Conservation (phyloP, 2,888 invertebrate genomes). For the Pilophorus perplexus region DNA sequence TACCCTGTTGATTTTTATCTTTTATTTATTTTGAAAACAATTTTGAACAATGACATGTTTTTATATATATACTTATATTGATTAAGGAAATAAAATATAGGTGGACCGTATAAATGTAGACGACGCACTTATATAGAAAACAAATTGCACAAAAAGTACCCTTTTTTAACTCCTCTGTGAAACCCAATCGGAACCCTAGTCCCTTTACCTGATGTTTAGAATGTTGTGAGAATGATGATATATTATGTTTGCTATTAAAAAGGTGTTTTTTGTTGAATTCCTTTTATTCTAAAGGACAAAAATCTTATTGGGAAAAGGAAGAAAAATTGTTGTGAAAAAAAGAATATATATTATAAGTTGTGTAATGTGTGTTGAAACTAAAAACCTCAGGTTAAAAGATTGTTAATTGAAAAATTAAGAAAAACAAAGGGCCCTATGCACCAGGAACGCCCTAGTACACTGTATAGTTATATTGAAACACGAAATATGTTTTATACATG, state of each 20-base stretch:
- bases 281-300: conserved; percentile 21
- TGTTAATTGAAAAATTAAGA: conserved; percentile 26
- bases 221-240: conserved; percentile 39
- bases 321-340: conserved; percentile 34
- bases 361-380: conserved; percentile 41
- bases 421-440: conserved; percentile 23
- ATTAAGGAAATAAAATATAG: conserved; percentile 42
- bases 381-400: conserved; percentile 38
- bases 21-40: background rate
- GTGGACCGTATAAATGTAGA: conserved; percentile 45
- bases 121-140: conserved; percentile 44
- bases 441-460: conserved; percentile 35
- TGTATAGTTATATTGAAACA: conserved; percentile 43
- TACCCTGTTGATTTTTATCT: too few species aligned
- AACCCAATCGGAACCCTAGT: conserved; percentile 27
- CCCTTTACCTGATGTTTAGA: conserved; percentile 41
- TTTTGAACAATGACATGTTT: background rate
- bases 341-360: conserved; percentile 33
- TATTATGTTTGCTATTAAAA: conserved; percentile 35
- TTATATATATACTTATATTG: conserved; percentile 37
- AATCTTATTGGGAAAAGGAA: conserved; percentile 30
- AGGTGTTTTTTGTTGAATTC: conserved; percentile 30
- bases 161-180: conserved; percentile 38
- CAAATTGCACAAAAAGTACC: conserved; percentile 44
- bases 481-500: conserved; percentile 47